A percentile compares a stretch with the other conserved stretches of the same genome.
Evolutionary conservation across 2,113 vertebrate genomes (phyloP).

Genomic region (Peromyscus californicus): DNA sequence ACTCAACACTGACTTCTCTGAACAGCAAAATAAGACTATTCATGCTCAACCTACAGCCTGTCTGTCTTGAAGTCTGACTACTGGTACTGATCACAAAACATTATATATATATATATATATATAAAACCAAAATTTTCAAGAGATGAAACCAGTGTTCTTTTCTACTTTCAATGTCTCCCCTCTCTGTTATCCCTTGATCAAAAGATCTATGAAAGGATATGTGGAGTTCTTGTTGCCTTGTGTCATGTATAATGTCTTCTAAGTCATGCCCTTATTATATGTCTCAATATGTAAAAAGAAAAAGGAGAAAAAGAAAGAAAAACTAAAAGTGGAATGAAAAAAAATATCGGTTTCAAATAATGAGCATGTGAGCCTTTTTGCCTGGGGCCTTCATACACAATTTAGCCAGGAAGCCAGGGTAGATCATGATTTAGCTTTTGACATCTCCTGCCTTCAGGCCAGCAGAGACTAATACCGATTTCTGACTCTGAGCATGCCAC

Average conservation of each 20-base stretch:
- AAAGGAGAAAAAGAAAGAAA: slow-evolving; percentile 83
- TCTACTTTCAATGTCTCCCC: slow-evolving; percentile 49
- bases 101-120: neutral
- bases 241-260: slow-evolving; percentile 81
- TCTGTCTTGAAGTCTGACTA: slow-evolving; percentile 4
- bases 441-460: slow-evolving; percentile 98
- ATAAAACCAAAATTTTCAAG: slow-evolving; percentile 82
- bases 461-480: slow-evolving; percentile 99
- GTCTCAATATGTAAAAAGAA: slow-evolving; percentile 88
- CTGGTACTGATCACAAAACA: slow-evolving; percentile 50
- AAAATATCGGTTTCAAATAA: slow-evolving; percentile 97
- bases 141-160: slow-evolving; percentile 77
- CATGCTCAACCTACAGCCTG: neutral
- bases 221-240: slow-evolving; percentile 76
- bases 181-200: slow-evolving; percentile 77
- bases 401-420: slow-evolving; percentile 99
- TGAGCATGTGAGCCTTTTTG: slow-evolving; percentile 99
- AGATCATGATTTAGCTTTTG: slow-evolving; percentile 99
- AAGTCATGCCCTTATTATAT: slow-evolving; percentile 83
- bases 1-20: neutral
- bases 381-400: slow-evolving; percentile 99
- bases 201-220: slow-evolving; percentile 76
- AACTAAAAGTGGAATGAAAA: slow-evolving; percentile 80
- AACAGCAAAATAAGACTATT: neutral
- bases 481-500: slow-evolving; percentile 98